These are phyloP conservation scores for Bagarius yarrelli DNA, from an alignment of 2,113 vertebrate species.

Conservation along the genomic window DNA sequence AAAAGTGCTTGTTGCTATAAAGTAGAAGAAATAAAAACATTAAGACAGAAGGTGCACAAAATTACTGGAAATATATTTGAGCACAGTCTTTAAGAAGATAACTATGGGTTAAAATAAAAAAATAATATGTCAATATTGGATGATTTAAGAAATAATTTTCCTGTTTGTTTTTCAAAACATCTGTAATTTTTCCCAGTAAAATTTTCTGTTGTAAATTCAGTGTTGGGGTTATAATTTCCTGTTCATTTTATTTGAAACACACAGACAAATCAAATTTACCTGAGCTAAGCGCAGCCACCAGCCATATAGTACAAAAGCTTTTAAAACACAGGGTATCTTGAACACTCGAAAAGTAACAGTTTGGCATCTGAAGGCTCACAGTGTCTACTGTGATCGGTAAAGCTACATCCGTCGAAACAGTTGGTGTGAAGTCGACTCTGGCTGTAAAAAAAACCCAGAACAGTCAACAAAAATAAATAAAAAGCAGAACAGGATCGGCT, in stretches of 20 bases:
- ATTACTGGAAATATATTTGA: no score
- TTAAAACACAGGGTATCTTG: not conserved
- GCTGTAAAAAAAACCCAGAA: not conserved
- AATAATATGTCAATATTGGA: not conserved
- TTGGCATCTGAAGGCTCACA: constrained; percentile 38
- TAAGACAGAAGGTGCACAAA: no score
- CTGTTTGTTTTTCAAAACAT: not conserved
- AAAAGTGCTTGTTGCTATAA: constrained; percentile 31
- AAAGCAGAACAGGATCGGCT: no score
- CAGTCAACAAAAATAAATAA: no score
- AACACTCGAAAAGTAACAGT: constrained; percentile 35
- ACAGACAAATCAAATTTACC: constrained; percentile 34
- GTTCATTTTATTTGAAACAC: no score
- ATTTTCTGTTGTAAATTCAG: no score
- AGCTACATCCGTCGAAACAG: not conserved
- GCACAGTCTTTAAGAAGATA: no score
- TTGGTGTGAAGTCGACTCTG: not conserved
- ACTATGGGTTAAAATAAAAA: not conserved
- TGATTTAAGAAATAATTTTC: not conserved
- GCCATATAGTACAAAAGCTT: constrained; percentile 38
- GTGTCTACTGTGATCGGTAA: constrained; percentile 38
- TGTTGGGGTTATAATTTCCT: no score
- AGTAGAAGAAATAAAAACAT: not conserved
- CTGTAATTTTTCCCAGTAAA: no score
- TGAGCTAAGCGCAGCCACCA: constrained; percentile 46